Conservation (phyloP, 2,113 vertebrate genomes). For the Mesoclemmys tuberculata region DNA sequence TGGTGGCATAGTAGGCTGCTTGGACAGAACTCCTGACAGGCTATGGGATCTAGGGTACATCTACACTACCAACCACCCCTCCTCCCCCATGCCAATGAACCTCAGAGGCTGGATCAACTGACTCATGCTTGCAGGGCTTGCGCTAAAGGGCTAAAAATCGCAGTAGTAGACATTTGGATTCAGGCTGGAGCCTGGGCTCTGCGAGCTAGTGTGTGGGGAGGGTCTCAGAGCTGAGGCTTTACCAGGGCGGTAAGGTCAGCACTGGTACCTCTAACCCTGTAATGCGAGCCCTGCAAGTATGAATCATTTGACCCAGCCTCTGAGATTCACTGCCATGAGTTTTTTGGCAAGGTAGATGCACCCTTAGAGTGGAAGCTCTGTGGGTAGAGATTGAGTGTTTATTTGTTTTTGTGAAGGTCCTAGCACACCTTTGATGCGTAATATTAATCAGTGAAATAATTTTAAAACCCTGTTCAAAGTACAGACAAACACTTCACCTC, state of each 20-base stretch:
- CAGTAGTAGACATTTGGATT: not conserved
- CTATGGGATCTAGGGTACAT: not conserved
- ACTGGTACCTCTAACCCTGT: not conserved
- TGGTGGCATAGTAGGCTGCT: not conserved
- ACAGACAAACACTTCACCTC: not conserved
- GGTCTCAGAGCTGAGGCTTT: not conserved
- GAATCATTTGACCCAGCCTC: too few relatives aligned
- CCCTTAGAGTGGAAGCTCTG: not conserved
- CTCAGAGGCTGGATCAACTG: not conserved
- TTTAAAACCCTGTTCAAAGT: too few relatives aligned
- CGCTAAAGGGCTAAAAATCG: not conserved
- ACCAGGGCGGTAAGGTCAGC: not conserved
- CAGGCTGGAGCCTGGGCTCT: not conserved
- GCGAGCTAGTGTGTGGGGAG: not conserved
- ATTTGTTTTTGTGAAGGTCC: not conserved
- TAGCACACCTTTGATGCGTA: too few relatives aligned
- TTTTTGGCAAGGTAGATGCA: too few relatives aligned
- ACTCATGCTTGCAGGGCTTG: not conserved
- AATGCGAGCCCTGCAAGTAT: too few relatives aligned
- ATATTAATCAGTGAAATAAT: too few relatives aligned
- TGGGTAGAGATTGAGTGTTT: not conserved
- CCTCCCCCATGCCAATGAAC: not conserved
- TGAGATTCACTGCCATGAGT: too few relatives aligned
- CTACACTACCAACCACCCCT: not conserved
- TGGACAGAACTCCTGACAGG: not conserved